These are phyloP conservation scores for Drosophila kanapiae DNA, from an alignment of 1,140 invertebrate genomes.

Conservation along the genomic window DNA sequence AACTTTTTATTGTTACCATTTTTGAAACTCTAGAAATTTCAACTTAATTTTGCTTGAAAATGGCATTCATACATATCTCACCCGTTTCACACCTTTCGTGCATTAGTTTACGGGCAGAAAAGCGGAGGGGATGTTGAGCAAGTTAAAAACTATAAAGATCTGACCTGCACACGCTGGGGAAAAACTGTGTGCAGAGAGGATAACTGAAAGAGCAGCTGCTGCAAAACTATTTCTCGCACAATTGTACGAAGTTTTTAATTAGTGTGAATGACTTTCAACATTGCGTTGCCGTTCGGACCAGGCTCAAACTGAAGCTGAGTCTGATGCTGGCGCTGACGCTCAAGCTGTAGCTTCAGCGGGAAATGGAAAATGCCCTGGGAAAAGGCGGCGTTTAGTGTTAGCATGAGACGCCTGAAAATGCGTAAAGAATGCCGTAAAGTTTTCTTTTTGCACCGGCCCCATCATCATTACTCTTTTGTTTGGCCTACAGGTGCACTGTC, in stretches of 20 bases:
- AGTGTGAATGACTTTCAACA: slow-evolving; percentile 84
- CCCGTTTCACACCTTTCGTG: slow-evolving; percentile 21
- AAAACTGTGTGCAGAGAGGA: background rate
- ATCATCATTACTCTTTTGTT: slow-evolving; percentile 31
- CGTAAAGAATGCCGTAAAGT: slow-evolving; percentile 61
- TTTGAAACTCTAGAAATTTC: slow-evolving; percentile 21
- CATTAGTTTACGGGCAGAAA: slow-evolving; percentile 31
- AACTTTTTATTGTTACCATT: slow-evolving; percentile 37
- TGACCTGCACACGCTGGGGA: slow-evolving; percentile 32
- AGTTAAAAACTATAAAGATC: slow-evolving; percentile 57
- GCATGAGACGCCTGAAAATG: slow-evolving; percentile 75
- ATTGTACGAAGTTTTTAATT: slow-evolving; percentile 85
- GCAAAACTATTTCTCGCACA: slow-evolving; percentile 82
- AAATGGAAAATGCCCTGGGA: slow-evolving; percentile 14
- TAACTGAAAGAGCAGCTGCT: slow-evolving; percentile 54
- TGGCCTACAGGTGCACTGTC: slow-evolving; percentile 18
- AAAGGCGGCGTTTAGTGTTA: slow-evolving; percentile 47
- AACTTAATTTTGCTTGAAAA: slow-evolving; percentile 29
- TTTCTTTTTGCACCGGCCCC: slow-evolving; percentile 58
- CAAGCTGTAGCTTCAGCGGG: slow-evolving; percentile 1
- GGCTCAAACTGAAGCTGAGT: slow-evolving; percentile 21
- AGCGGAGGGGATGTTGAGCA: too few relatives aligned
- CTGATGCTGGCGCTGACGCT: background rate
- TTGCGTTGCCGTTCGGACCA: slow-evolving; percentile 58
- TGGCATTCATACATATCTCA: slow-evolving; percentile 7